phyloP scores from a whole-genome alignment of 2,113 vertebrate species.

The Zingel zingel region DNA sequence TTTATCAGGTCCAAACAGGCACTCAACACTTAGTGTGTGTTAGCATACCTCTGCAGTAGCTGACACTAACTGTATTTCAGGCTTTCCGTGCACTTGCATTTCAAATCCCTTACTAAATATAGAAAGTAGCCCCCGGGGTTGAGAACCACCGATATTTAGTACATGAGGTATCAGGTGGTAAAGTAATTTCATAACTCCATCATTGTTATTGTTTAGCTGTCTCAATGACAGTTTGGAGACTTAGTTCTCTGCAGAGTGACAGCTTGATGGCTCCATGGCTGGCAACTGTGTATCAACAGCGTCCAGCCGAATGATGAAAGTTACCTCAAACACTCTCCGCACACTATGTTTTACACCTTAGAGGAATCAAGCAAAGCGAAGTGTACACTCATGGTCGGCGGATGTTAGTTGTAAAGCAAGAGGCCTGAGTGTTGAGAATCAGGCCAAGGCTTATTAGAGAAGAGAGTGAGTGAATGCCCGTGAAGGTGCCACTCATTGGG shows the following conservation, averaged over 20 bases:
- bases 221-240: slow-evolving; percentile 53
- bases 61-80: slow-evolving; percentile 29
- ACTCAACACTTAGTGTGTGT: not conserved
- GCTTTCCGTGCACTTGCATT: slow-evolving; percentile 48
- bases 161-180: slow-evolving; percentile 39
- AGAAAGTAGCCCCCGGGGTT: slow-evolving; percentile 42
- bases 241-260: slow-evolving; percentile 45
- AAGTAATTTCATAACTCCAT: slow-evolving; percentile 48
- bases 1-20: not conserved
- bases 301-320: slow-evolving; percentile 12
- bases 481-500: slow-evolving; percentile 66
- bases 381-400: not conserved
- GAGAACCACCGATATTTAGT: slow-evolving; percentile 61
- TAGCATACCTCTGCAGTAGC: slow-evolving; percentile 27
- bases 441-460: slow-evolving; percentile 60
- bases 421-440: slow-evolving; percentile 43
- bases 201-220: slow-evolving; percentile 63
- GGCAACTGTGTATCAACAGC: not conserved
- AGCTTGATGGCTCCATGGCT: slow-evolving; percentile 25
- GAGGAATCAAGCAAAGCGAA: slow-evolving; percentile 31
- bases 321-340: slow-evolving; percentile 10
- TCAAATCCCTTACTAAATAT: slow-evolving; percentile 64
- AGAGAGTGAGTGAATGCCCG: slow-evolving; percentile 37
- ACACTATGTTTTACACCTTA: slow-evolving; percentile 27
- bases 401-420: slow-evolving; percentile 50